Evolutionary conservation across 2,113 vertebrate genomes (phyloP).

Genomic region (Naja naja): DNA sequence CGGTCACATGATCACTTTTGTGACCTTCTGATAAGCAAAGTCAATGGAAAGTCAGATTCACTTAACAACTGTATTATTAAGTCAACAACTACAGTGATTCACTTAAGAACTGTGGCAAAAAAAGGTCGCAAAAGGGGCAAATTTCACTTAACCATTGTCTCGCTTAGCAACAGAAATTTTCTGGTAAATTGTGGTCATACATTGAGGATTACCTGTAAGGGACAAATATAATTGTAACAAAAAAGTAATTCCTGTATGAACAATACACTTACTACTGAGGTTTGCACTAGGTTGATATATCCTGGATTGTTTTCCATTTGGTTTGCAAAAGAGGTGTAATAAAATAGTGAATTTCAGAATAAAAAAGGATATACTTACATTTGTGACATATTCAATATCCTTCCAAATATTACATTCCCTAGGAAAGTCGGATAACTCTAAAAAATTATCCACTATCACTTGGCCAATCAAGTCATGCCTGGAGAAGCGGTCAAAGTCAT

Average conservation of each 20-base stretch:
- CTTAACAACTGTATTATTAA: neutral
- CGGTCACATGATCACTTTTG: neutral
- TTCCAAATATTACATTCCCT: constrained; percentile 93
- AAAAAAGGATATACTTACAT: constrained; percentile 81
- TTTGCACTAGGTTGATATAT: constrained; percentile 19
- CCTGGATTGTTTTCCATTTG: constrained; percentile 11
- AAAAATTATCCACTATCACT: constrained; percentile 97
- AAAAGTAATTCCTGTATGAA: constrained; percentile 12
- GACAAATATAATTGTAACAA: neutral
- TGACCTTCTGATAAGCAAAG: neutral
- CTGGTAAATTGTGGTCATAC: neutral
- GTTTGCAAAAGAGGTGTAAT: constrained; percentile 15
- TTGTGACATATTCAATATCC: constrained; percentile 94
- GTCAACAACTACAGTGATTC: neutral
- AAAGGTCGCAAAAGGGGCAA: neutral
- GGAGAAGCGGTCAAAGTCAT: constrained; percentile 98
- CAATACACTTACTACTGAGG: neutral
- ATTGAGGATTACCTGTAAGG: neutral
- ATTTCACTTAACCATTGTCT: neutral
- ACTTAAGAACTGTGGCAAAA: neutral
- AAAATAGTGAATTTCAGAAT: constrained; percentile 13
- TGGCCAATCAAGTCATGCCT: constrained; percentile 97
- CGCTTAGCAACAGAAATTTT: neutral
- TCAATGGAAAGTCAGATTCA: neutral
- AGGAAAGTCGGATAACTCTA: constrained; percentile 97